A percentile compares a stretch with the other conserved stretches of the same genome.
These are phyloP conservation scores for Limosa lapponica DNA, from an alignment of 2,797 vertebrate genomes.

Conservation along the genomic window DNA sequence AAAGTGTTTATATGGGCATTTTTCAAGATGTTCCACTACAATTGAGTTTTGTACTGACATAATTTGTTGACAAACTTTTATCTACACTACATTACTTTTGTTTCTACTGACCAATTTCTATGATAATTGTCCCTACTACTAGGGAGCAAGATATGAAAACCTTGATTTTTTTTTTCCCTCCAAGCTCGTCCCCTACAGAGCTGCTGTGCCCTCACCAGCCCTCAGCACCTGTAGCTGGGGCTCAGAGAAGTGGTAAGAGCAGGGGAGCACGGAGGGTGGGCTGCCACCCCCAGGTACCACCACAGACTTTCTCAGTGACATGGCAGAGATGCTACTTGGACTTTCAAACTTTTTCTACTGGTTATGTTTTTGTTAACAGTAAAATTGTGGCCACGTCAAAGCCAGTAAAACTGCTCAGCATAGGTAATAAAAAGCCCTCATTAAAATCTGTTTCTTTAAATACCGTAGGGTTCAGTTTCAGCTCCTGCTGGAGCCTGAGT, in stretches of 20 bases:
- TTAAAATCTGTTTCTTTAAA: not conserved
- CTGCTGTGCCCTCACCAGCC: not conserved
- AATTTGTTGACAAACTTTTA: not conserved
- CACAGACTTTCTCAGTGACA: not conserved
- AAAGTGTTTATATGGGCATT: not conserved
- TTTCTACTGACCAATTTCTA: not conserved
- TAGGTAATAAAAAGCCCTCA: not conserved
- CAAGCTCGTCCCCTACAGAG: not conserved
- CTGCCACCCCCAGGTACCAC: not conserved
- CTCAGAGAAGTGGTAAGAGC: not conserved
- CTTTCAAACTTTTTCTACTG: not conserved
- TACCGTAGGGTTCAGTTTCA: not conserved
- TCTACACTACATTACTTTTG: not conserved
- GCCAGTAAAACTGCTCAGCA: not conserved
- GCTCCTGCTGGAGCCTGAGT: accelerated
- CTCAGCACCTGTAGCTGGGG: not conserved
- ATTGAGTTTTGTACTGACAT: not conserved
- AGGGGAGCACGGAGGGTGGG: accelerated
- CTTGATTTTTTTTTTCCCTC: too few relatives aligned
- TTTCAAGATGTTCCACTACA: not conserved
- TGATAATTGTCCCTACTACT: not conserved
- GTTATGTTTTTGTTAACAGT: not conserved
- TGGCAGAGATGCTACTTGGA: not conserved
- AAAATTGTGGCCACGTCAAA: not conserved
- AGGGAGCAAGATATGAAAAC: not conserved